Percentiles rank a stretch among this genome's conserved stretches.
phyloP scores from a whole-genome alignment of 2,888 invertebrate genomes.

The Polyploca ridens region DNA sequence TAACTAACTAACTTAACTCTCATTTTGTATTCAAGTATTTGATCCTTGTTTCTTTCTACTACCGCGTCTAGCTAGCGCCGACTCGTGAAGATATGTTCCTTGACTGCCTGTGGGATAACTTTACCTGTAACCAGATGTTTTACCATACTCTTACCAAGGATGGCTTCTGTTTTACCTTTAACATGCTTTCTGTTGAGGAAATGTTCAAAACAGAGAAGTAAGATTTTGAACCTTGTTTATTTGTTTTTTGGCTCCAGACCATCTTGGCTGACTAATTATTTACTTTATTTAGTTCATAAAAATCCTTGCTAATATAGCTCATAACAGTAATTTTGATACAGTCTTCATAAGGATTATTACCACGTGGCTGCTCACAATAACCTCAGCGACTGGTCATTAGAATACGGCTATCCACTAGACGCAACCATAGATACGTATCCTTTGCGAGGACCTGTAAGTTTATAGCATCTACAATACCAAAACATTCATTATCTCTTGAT shows the following conservation, averaged over 20 bases:
- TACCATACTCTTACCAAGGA: conserved; percentile 86
- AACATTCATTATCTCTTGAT: too few relatives aligned
- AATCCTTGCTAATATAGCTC: too few relatives aligned
- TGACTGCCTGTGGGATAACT: conserved; percentile 75
- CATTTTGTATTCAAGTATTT: conserved; percentile 2
- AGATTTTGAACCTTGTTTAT: conserved; percentile 16
- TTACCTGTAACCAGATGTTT: conserved; percentile 79
- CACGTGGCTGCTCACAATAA: conserved; percentile 41
- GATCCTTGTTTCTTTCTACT: not conserved
- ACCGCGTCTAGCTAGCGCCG: conserved; percentile 70
- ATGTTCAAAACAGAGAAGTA: conserved; percentile 81
- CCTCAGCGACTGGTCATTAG: conserved; percentile 80
- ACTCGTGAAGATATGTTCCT: conserved; percentile 72
- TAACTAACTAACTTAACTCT: not conserved
- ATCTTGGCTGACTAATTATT: too few relatives aligned
- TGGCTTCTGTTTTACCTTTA: conserved; percentile 86
- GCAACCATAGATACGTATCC: conserved; percentile 83
- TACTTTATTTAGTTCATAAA: too few relatives aligned
- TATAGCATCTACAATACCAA: too few relatives aligned
- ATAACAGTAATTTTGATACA: conserved; percentile 22
- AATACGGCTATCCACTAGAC: conserved; percentile 79
- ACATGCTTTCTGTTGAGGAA: conserved; percentile 81
- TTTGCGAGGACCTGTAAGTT: conserved; percentile 77
- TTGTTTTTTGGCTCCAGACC: too few relatives aligned
- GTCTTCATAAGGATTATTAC: conserved; percentile 56